phyloP scores from a whole-genome alignment of 2,888 invertebrate species.

The Deilephila porcellus region DNA sequence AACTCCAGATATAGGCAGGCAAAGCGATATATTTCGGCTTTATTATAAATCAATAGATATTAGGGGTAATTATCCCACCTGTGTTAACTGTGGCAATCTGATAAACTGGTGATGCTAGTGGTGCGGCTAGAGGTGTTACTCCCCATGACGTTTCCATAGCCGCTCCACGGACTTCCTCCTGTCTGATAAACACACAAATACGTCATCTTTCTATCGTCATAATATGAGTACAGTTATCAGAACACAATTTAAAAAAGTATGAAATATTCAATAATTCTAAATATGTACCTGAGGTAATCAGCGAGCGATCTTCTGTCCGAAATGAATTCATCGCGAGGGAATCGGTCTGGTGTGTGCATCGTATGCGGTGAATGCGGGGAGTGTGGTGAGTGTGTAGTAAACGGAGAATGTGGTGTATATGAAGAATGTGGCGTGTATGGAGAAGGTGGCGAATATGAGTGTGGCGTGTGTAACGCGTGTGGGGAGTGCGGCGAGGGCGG shows the following conservation, averaged over 20 bases:
- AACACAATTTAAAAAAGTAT: not conserved
- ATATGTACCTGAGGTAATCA: constrained; percentile 37
- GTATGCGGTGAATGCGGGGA: constrained; percentile 37
- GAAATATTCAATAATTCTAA: not conserved
- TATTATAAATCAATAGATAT: not conserved
- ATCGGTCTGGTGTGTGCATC: constrained; percentile 34
- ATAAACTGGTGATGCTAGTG: constrained; percentile 56
- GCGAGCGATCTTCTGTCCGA: constrained; percentile 50
- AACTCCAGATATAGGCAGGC: not conserved
- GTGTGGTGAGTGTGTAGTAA: constrained; percentile 36
- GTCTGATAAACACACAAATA: not conserved
- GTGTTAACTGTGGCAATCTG: constrained; percentile 74
- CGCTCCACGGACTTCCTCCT: constrained; percentile 27
- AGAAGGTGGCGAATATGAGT: constrained; percentile 36
- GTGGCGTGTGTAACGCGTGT: constrained; percentile 38
- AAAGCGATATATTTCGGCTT: too few species aligned
- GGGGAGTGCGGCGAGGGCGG: constrained; percentile 42
- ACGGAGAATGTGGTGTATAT: constrained; percentile 28
- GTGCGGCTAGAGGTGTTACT: constrained; percentile 53
- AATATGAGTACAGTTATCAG: not conserved
- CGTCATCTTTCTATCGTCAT: not conserved
- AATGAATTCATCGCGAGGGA: constrained; percentile 58
- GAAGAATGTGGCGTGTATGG: constrained; percentile 32
- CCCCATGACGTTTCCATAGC: constrained; percentile 61
- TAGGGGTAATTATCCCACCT: not conserved